Evolutionary conservation across 2,113 vertebrate species (phyloP).

Genomic region (Chrysochloris asiatica): DNA sequence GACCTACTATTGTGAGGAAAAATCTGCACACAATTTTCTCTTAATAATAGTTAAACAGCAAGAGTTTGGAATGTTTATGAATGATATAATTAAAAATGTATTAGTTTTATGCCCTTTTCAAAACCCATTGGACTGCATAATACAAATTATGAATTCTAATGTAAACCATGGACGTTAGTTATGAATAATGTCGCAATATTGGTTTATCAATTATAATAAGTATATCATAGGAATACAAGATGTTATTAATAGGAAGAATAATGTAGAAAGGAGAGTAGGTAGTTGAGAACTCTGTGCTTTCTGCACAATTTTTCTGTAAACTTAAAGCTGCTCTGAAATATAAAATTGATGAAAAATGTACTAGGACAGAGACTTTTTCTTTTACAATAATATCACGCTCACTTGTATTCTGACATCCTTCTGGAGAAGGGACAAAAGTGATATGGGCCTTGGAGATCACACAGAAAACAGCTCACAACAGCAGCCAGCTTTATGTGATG

Average conservation of each 20-base stretch:
- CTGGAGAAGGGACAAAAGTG: background rate
- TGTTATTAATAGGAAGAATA: background rate
- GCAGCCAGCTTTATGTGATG: background rate
- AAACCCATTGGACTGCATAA: background rate
- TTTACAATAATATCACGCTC: background rate
- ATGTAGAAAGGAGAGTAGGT: background rate
- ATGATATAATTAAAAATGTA: background rate
- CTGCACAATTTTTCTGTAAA: background rate
- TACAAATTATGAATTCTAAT: background rate
- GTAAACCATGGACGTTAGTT: background rate
- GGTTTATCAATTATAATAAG: background rate
- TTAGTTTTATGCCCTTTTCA: background rate
- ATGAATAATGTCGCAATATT: background rate
- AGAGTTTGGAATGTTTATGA: background rate
- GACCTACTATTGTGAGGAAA: background rate
- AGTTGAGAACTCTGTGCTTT: background rate
- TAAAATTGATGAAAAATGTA: background rate
- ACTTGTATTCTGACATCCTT: background rate
- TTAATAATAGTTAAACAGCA: background rate
- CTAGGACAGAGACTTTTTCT: background rate
- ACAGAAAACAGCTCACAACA: no score
- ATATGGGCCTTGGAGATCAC: no score
- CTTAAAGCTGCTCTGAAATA: background rate
- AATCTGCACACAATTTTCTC: background rate
- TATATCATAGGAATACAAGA: background rate